Conservation (phyloP, 1,140 invertebrate species). For the Cydia strobilella region DNA sequence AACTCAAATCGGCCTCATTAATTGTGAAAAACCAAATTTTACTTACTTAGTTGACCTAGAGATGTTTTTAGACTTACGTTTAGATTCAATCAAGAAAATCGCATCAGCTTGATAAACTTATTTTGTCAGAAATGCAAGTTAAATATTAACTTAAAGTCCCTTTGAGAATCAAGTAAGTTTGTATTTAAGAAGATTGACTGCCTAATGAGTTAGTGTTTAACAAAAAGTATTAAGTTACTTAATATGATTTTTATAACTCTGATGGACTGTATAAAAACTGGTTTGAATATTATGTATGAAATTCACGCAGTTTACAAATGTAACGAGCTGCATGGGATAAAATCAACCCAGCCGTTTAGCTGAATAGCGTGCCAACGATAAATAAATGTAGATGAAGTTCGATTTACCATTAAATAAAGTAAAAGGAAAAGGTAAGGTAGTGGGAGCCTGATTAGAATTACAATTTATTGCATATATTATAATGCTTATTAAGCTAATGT, state of each 20-base stretch:
- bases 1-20: too few relatives aligned
- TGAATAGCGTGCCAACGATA: too few relatives aligned
- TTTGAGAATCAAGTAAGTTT: conserved; percentile 14
- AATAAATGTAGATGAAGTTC: too few relatives aligned
- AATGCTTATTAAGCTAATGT: background rate
- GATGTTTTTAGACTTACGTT: background rate
- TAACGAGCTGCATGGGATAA: too few relatives aligned
- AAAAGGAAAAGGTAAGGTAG: too few relatives aligned
- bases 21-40: too few relatives aligned
- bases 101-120: background rate
- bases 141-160: conserved; percentile 11
- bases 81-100: background rate
- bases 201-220: background rate
- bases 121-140: background rate
- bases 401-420: too few relatives aligned
- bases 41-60: background rate
- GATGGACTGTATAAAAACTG: background rate
- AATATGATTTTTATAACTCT: background rate
- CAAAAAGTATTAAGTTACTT: background rate
- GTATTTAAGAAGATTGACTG: background rate
- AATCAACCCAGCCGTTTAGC: too few relatives aligned
- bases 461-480: too few relatives aligned
- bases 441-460: too few relatives aligned
- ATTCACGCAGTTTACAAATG: background rate
- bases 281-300: too few relatives aligned